A percentile compares a stretch with the other conserved stretches of the same genome.
These are phyloP conservation scores for Drosophila planitibia DNA, from an alignment of 2,888 invertebrate genomes.

Conservation along the genomic window DNA sequence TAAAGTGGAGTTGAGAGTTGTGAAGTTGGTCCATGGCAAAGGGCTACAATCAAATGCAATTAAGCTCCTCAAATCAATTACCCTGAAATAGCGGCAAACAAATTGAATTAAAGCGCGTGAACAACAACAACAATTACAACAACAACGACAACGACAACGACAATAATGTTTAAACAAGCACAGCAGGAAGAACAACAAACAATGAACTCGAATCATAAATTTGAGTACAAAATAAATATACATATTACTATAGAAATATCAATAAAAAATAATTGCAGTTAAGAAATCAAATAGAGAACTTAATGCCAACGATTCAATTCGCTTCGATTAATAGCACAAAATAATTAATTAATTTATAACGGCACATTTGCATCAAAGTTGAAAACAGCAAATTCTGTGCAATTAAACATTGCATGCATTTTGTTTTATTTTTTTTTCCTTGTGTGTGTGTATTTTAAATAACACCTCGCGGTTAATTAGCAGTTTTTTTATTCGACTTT, in stretches of 20 bases:
- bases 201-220: background rate
- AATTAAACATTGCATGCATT: constrained; percentile 43
- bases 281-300: constrained; percentile 6
- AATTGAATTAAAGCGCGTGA: constrained; percentile 79
- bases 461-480: constrained; percentile 40
- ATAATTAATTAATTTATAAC: constrained; percentile 34
- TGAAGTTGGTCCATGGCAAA: constrained; percentile 24
- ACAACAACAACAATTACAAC: constrained; percentile 53
- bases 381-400: constrained; percentile 40
- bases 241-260: background rate
- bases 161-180: background rate
- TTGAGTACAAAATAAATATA: background rate
- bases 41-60: constrained; percentile 75
- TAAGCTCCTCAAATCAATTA: constrained; percentile 74
- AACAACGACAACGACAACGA: constrained; percentile 36
- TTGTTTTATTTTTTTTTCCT: constrained; percentile 11
- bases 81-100: constrained; percentile 41
- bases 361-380: constrained; percentile 48
- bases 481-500: constrained; percentile 4
- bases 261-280: background rate
- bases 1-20: constrained; percentile 25
- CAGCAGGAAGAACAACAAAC: background rate
- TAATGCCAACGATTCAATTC: background rate
- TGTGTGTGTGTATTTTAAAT: constrained; percentile 1
- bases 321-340: background rate